Evolutionary conservation across 2,797 vertebrate genomes (phyloP).

Genomic region (Esox masquinongy): DNA sequence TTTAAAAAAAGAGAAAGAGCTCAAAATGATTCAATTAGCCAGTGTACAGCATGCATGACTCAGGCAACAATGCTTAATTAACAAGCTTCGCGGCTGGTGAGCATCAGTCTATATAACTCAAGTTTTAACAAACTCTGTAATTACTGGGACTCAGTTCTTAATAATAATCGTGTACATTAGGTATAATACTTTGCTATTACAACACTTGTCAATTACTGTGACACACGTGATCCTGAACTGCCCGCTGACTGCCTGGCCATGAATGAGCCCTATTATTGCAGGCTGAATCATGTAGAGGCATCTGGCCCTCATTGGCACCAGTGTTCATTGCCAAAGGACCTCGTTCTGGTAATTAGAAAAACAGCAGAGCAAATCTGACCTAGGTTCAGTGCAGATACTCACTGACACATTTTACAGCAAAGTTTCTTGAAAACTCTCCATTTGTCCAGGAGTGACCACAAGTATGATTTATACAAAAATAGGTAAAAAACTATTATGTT

Average conservation of each 20-base stretch:
- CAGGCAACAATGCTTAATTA: conserved; percentile 40
- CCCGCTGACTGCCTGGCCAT: conserved; percentile 38
- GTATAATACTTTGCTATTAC: conserved; percentile 33
- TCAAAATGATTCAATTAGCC: conserved; percentile 48
- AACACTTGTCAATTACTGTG: conserved; percentile 46
- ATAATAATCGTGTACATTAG: conserved; percentile 43
- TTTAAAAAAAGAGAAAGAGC: background rate
- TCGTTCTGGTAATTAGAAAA: background rate
- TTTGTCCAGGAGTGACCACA: background rate
- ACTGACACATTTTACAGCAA: background rate
- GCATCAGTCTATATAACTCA: conserved; percentile 32
- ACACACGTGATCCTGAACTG: conserved; percentile 38
- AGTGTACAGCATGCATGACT: conserved; percentile 30
- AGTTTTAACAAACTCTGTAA: conserved; percentile 40
- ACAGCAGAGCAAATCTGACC: background rate
- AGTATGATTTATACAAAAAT: background rate
- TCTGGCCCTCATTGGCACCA: background rate
- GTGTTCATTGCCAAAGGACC: background rate
- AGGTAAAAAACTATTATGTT: background rate
- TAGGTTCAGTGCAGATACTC: background rate
- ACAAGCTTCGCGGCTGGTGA: conserved; percentile 41
- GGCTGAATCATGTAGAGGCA: background rate
- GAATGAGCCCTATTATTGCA: conserved; percentile 38
- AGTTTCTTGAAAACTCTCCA: background rate
- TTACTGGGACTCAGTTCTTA: conserved; percentile 39